Percentiles rank a stretch among this genome's conserved stretches.
phyloP scores from a whole-genome alignment of 2,113 vertebrate species.

The Orthonyx spaldingii region DNA sequence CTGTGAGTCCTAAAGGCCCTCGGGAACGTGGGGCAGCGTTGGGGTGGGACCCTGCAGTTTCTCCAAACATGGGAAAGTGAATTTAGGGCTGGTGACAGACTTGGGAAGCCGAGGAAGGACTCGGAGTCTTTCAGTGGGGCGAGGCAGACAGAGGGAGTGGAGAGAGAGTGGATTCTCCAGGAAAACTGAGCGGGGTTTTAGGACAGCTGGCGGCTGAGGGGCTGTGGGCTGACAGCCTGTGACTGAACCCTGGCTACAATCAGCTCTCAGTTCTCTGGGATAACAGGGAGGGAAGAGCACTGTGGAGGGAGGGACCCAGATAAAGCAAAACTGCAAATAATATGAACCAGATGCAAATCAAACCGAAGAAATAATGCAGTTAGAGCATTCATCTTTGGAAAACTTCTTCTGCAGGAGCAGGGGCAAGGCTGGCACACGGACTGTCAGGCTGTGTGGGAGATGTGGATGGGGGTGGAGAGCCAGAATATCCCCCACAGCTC shows the following conservation, averaged over 20 bases:
- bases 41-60: neutral
- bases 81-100: neutral
- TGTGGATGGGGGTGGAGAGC: neutral
- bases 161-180: neutral
- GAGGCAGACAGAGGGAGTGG: neutral
- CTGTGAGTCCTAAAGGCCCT: neutral
- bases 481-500: neutral
- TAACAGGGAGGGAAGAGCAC: neutral
- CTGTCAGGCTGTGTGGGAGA: neutral
- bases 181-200: neutral
- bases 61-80: neutral
- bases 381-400: neutral
- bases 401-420: neutral
- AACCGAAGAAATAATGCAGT: neutral
- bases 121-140: neutral
- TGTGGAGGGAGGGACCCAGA: neutral
- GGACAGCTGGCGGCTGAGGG: neutral
- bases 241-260: neutral
- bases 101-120: neutral
- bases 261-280: neutral
- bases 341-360: slow-evolving; percentile 6
- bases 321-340: slow-evolving; percentile 23
- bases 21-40: neutral
- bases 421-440: neutral
- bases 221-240: neutral